phyloP scores from a whole-genome alignment of 2,888 invertebrate species.

The Athripsodes cinereus region DNA sequence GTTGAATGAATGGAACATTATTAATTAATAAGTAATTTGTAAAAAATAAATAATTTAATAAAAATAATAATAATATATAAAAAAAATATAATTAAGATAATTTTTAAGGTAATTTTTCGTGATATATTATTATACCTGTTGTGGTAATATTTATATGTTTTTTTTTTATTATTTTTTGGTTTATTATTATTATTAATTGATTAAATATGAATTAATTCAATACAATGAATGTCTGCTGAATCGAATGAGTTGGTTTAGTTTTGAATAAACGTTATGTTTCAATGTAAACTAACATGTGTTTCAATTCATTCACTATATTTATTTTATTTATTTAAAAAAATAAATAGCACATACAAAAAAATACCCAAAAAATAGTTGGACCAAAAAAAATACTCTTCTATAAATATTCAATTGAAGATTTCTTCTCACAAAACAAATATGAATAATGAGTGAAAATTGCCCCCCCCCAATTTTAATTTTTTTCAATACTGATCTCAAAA shows the following conservation, averaged over 20 bases:
- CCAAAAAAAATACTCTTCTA: too few relatives aligned
- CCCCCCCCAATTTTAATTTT: too few relatives aligned
- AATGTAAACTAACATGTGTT: conserved; percentile 27
- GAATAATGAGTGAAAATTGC: too few relatives aligned
- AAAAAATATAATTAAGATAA: not conserved
- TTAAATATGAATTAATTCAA: not conserved
- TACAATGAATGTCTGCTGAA: conserved; percentile 23
- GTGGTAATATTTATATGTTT: conserved; percentile 10
- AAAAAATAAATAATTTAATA: too few relatives aligned
- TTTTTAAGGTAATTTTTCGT: conserved; percentile 16
- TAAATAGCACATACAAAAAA: too few relatives aligned
- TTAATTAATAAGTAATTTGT: not conserved
- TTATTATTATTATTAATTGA: conserved; percentile 14
- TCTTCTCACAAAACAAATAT: too few relatives aligned
- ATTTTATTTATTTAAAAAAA: too few relatives aligned
- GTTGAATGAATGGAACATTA: not conserved
- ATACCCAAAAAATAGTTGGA: too few relatives aligned
- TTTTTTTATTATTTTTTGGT: conserved; percentile 21
- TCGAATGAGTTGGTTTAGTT: conserved; percentile 25
- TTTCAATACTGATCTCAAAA: too few relatives aligned
- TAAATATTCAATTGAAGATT: too few relatives aligned
- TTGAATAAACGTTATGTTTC: conserved; percentile 28
- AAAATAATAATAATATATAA: not conserved
- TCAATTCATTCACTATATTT: conserved; percentile 15
- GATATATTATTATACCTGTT: conserved; percentile 18